These are phyloP conservation scores for Boleophthalmus pectinirostris DNA, from an alignment of 2,113 vertebrate genomes.

Conservation along the genomic window DNA sequence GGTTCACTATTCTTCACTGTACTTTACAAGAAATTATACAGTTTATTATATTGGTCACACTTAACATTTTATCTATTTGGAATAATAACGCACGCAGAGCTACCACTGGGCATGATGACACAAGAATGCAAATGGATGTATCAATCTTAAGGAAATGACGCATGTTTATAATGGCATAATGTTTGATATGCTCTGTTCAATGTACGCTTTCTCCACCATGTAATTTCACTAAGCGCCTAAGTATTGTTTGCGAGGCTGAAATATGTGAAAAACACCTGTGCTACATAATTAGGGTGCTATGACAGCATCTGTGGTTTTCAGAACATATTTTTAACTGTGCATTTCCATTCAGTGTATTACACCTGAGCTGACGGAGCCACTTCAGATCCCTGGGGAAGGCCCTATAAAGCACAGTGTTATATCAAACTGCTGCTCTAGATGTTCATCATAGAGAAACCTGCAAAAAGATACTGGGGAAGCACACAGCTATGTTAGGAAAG, in stretches of 20 bases:
- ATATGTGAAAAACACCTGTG: slow-evolving; percentile 10
- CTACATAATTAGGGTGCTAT: slow-evolving; percentile 6
- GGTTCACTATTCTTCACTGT: too few relatives aligned
- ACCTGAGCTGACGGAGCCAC: slow-evolving; percentile 4
- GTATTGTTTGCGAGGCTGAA: not conserved
- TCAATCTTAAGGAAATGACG: not conserved
- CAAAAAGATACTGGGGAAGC: not conserved
- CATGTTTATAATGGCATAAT: not conserved
- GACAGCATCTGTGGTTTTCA: slow-evolving; percentile 6
- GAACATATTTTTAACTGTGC: slow-evolving; percentile 1
- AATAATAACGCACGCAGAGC: not conserved
- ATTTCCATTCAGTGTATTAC: slow-evolving; percentile 6
- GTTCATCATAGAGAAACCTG: not conserved
- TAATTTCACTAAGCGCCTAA: slow-evolving; percentile 4
- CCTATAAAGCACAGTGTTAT: not conserved
- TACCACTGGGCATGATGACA: not conserved
- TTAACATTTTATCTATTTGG: not conserved
- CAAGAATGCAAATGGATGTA: not conserved
- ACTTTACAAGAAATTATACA: too few relatives aligned
- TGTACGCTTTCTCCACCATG: not conserved
- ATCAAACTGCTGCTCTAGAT: not conserved
- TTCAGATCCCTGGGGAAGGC: not conserved
- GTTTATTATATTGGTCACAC: too few relatives aligned
- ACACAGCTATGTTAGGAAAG: not conserved
- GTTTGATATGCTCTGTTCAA: not conserved